These are phyloP conservation scores for Microtus richardsoni DNA, from an alignment of 2,113 vertebrate genomes.

Conservation along the genomic window DNA sequence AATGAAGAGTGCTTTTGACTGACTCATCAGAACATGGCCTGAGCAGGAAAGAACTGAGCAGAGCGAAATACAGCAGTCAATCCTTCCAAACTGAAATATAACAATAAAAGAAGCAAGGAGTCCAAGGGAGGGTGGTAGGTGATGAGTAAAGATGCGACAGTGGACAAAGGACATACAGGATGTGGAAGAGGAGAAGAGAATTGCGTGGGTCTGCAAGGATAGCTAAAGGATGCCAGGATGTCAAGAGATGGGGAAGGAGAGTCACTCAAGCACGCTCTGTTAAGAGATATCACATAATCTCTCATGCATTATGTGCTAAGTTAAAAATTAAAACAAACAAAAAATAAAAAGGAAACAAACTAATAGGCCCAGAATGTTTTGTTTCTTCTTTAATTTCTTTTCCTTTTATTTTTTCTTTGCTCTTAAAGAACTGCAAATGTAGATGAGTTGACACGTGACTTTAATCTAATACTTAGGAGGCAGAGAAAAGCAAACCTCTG, in stretches of 20 bases:
- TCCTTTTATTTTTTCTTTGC: neutral
- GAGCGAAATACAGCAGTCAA: neutral
- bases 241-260: neutral
- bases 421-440: too few species aligned
- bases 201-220: too few species aligned
- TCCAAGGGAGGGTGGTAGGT: too few species aligned
- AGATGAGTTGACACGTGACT: neutral
- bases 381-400: neutral
- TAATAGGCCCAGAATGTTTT: neutral
- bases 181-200: too few species aligned
- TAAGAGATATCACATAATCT: neutral
- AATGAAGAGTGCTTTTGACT: neutral
- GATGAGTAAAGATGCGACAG: neutral
- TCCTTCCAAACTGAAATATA: neutral
- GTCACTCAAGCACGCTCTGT: neutral
- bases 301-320: too few species aligned
- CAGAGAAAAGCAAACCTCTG: neutral
- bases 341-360: neutral
- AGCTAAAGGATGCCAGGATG: too few species aligned
- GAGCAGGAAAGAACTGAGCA: neutral
- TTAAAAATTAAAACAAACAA: neutral
- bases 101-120: neutral
- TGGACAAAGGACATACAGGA: neutral
- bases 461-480: neutral
- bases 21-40: neutral